phyloP scores from a whole-genome alignment of 2,888 invertebrate genomes.

The Theretra japonica region DNA sequence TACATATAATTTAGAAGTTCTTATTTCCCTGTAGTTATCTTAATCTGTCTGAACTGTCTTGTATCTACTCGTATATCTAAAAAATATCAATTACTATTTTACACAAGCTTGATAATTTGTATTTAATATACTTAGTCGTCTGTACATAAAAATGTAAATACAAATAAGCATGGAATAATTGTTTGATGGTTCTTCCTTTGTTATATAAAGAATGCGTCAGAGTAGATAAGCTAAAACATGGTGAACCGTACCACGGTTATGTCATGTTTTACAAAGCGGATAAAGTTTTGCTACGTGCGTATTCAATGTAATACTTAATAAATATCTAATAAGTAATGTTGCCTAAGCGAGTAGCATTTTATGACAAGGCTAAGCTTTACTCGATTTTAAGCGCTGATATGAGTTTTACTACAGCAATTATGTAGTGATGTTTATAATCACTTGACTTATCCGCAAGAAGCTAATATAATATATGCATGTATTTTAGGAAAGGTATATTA shows the following conservation, averaged over 20 bases:
- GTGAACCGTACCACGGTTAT: not conserved
- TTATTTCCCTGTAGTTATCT: no score
- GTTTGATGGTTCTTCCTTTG: not conserved
- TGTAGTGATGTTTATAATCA: slow-evolving; percentile 10
- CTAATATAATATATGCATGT: not conserved
- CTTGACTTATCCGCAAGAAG: not conserved
- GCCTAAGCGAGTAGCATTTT: slow-evolving; percentile 21
- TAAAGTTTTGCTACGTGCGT: not conserved
- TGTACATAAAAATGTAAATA: not conserved
- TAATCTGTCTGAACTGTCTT: no score
- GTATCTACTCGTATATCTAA: no score
- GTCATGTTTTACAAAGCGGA: not conserved
- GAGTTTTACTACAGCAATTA: not conserved
- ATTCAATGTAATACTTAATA: slow-evolving; percentile 6
- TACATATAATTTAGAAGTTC: no score
- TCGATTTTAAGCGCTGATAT: slow-evolving; percentile 29
- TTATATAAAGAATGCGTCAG: not conserved
- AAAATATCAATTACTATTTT: no score
- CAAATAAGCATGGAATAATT: not conserved
- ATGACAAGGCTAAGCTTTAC: slow-evolving; percentile 12
- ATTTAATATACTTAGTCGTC: no score
- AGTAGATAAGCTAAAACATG: not conserved
- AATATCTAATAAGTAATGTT: slow-evolving; percentile 7
- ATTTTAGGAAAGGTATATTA: not conserved
- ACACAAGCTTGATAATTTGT: no score